Conservation (phyloP, 2,888 invertebrate species). For the Chrysolina oricalcia region DNA sequence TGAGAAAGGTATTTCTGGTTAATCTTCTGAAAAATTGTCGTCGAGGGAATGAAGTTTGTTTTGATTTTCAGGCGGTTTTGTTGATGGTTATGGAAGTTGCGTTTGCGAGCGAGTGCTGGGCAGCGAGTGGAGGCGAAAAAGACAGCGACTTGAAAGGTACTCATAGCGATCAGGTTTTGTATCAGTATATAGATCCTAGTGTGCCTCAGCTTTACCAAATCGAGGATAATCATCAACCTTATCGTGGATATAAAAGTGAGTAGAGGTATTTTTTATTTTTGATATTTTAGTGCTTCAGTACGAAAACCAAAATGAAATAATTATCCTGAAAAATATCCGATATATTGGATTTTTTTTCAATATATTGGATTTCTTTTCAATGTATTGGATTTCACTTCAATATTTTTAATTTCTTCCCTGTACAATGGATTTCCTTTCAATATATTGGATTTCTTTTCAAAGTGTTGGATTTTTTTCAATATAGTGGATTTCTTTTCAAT, state of each 20-base stretch:
- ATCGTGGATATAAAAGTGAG: constrained; percentile 5
- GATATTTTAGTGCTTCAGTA: too few relatives aligned
- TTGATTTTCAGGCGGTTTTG: not conserved
- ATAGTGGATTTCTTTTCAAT: too few relatives aligned
- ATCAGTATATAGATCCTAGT: constrained; percentile 45
- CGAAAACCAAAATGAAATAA: too few relatives aligned
- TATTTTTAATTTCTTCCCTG: too few relatives aligned
- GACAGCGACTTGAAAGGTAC: constrained; percentile 32
- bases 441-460: too few relatives aligned
- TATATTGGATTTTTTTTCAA: too few relatives aligned
- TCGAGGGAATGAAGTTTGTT: not conserved
- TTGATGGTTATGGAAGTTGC: constrained; percentile 3
- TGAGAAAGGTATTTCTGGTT: constrained; percentile 29
- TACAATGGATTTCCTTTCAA: too few relatives aligned
- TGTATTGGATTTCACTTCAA: too few relatives aligned
- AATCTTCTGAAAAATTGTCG: not conserved
- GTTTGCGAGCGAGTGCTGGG: not conserved
- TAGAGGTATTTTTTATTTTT: not conserved
- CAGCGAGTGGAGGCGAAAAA: not conserved
- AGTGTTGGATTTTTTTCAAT: too few relatives aligned
- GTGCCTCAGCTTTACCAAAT: constrained; percentile 18
- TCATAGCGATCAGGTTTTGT: constrained; percentile 40
- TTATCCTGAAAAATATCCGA: too few relatives aligned
- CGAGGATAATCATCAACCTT: not conserved
- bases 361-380: too few relatives aligned